Evolutionary conservation across 2,113 vertebrate species (phyloP), one percentile per base, ranked within the genome.

Genomic region (Dromaius novaehollandiae): DNA sequence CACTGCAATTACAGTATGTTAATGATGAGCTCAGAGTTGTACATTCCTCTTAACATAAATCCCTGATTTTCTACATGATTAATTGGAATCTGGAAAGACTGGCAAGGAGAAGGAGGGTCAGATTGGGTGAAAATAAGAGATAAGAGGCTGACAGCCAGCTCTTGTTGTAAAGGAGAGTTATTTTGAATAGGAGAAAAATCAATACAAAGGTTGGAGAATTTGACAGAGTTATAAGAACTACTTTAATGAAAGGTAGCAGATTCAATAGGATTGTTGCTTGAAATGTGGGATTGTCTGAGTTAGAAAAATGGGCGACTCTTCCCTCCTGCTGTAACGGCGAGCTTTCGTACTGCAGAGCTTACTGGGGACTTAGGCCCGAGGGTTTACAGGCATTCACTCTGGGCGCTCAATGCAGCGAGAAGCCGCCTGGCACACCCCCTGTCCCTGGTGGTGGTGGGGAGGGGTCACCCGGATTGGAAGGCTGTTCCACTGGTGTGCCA

Each of bases 161-260:
- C 90, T 93, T 97, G 77, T 94, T 96, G 95, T 94, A 97, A 96
- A 95, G 90, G 65, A 95, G 96, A 96, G 79, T 95, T 97, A 97
- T 97, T 97, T 96, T 96, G 91, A 97, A 97, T 96, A 93, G 95
- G 69, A 95, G 90, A 84, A 94, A 97, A 96, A 97, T 94, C 95
- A 93, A 97, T 97, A 97, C 70, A 91, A 66, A 97, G 92, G 95
- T 92, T 97, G 93, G 87, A 95, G 94, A 96, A 97, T 95, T 96
- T 97, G 96, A 97, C 96, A 96, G 96, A 96, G 93, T 95, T 97
- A 91, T 96, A 97, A 97, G 90, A 96, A 88, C 66, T 90, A 25
- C 94, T 97, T 97, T 97, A 98, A 97, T 97, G 91, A 94, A 97
- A 97, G 95, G 93, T 83, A 97, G 88, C 90, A 93, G 95, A 92